Percentiles rank a stretch among this genome's conserved stretches.
Conservation (phyloP, 2,797 vertebrate genomes). For the Lagorchestes hirsutus region DNA sequence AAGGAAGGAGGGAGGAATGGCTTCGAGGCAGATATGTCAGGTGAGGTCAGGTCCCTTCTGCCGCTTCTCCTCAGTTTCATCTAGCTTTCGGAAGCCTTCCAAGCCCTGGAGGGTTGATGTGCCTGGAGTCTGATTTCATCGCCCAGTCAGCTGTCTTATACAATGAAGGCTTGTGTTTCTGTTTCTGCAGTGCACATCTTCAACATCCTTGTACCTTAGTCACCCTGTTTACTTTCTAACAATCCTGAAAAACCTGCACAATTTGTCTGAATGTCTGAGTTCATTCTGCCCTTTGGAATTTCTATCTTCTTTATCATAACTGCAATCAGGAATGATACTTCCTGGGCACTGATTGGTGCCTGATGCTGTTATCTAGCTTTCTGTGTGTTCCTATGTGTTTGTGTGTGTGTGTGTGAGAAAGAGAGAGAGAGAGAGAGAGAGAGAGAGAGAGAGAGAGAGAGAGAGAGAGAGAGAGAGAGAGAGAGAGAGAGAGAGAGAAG, state of each 20-base stretch:
- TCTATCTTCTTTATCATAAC: background rate
- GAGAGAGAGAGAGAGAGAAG: no score
- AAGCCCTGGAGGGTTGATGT: background rate
- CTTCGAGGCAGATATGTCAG: background rate
- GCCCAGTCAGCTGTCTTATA: rapidly evolving
- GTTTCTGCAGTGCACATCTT: background rate
- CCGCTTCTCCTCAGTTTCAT: background rate
- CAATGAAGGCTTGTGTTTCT: background rate
- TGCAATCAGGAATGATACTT: background rate
- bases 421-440: no score
- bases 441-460: no score
- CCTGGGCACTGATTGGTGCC: background rate
- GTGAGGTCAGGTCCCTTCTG: background rate
- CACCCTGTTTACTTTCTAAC: background rate
- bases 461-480: no score
- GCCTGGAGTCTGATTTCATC: background rate
- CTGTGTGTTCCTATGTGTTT: background rate
- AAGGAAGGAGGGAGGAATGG: background rate
- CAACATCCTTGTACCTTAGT: background rate
- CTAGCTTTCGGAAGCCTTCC: background rate
- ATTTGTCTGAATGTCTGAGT: background rate
- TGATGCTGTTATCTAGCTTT: background rate
- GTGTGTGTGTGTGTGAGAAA: no score
- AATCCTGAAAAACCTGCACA: background rate
- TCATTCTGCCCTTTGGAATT: background rate